Evolutionary conservation across 2,797 vertebrate species (phyloP), one percentile per base, ranked within the genome.

Genomic region (Austrolebias charrua): DNA sequence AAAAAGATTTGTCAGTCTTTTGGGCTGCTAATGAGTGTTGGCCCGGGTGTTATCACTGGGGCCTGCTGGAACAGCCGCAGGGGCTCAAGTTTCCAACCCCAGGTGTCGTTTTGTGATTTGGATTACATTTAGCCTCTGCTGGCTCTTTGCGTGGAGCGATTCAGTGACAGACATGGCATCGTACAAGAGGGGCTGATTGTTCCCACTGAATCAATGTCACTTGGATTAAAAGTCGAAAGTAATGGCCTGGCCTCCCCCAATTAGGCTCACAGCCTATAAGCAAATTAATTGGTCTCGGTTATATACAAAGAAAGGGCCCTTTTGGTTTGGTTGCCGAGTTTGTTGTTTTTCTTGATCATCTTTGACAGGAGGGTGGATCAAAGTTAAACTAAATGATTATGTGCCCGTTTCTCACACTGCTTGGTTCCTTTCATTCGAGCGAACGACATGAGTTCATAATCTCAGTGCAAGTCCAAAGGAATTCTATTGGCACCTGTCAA

Each of bases 371-470:
- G 80, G 85, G 76, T 66, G 85, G 86, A 91, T 92, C 90, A 91
- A 90, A 92, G 90, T 86, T 83, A 68, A 80, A 88, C 84, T 90
- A 91, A 93, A 90, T 92, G 88, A 92, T 91, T 90, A 90, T 90
- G 79, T 89, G 86, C 83, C 84, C 75, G 88, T 87, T 87, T 85
- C 88, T 86, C 83, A 84, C 87, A 84, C 75, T 78, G 69, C 73
- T 78, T 72, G 63, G 76, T 67, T 77, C 76, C 59, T 85, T 84
- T 87, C 83, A 85, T 80, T 48, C 66, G 52, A 76, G 59, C 59
- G 73, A 73, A 71, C 72, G 54, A 47, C 43, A 33, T 44, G 28
- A 24, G 47, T 20, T 68, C 55, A 69, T 54, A 42, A 66, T 74
- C 24, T 24, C 63, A 52, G 14, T 53, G 50, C 56, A 19, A 42